Base-by-base conservation (phyloP, 1,140 invertebrate species). In the Apocrypta bakeri region DNA sequence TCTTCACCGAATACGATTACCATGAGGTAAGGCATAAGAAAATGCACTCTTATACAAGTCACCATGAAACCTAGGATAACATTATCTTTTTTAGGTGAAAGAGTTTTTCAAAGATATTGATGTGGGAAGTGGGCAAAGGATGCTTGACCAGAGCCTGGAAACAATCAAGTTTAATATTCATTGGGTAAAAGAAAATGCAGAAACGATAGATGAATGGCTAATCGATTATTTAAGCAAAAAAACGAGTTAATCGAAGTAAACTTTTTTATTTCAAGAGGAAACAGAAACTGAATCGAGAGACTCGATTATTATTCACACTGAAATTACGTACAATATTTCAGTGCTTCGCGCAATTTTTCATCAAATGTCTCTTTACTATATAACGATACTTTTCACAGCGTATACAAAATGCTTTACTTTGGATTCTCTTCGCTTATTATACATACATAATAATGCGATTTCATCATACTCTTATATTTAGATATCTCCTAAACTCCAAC, bases 101-200 rank as follows among this genome's bases (percentile, higher is more conserved):
- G 93, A 93, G 68, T 96, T 96, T 88, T 96, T 96, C 89, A 93
- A 92, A 83, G 93, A 93, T 56, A 92, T 94, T 83, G 93, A 95
- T 80, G 93, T 96, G 1, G 95, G 95, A 25, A 94, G 94, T 9
- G 95, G 95, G 27, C 89, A 92, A 31, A 89, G 95, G 85, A 93
- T 95, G n/a, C 89, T 96, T 29, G 93, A 95, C 42, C 95, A 96
- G 87, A 95, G 95, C 86, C 88, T 96, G 75, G 96, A 97, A 90
- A 95, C 93, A n/a, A 96, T 97, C 79, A 93, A 94, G 85, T 93
- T 96, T 61, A 96, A 96, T 88, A 95, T 96, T n/a, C 93, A 95
- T 79, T 97, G 96, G 95, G 93, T 96, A 1, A 90, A 93, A 61
- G 92, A 94, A 56, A 95, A 96, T 85, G 94, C 94, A n/a, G 92